Base-by-base conservation (phyloP, 2,797 vertebrate genomes). In the Alcedo atthis region DNA sequence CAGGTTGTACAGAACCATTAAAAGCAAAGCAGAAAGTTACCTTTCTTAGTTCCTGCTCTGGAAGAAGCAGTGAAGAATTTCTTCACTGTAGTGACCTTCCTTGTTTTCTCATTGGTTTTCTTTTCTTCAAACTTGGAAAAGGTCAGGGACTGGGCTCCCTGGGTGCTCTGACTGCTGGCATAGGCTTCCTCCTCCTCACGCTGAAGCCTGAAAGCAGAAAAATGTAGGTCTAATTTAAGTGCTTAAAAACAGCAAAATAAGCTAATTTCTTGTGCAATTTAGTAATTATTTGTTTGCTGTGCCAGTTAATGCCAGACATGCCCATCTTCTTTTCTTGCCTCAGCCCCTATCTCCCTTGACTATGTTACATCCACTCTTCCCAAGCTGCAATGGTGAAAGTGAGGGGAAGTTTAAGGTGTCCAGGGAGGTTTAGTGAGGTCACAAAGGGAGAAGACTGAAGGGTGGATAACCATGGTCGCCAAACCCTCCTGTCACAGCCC, bases 71-170 rank as follows among this genome's bases (percentile, higher is more conserved):
- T 99, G 97, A 99, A 99, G 97, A 99, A 99, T 90, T 99, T 99
- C 97, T 99, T 99, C 26, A 99, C 99, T 0, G 99, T 99, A 28
- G 99, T 99, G 85, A 99, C 99, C 91, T 99, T 99, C 12, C 99
- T 97, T 0, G 98, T 99, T 95, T 99, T 99, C 97, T 99, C 99
- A 3, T 99, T 99, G 87, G 98, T 99, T 95, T 99, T 99, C 98
- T 99, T 99, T 95, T 99, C 99, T 95, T 99, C 99, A 66, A 99
- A 99, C 95, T 99, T 99, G 59, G 99, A 99, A 91, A 99, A 99
- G 15, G 99, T 98, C 35, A 98, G 97, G 4, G 99, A 98, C 28
- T 98, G 98, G 7, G 98, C 98, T 6, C 98, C 97, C 26, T 98
- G 98, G 33, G 96, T 96, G 63, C 98, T 98, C 33, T 99, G 99